Evolutionary conservation across 1,140 invertebrate species (phyloP).

Genomic region (Pristionchus pacificus): DNA sequence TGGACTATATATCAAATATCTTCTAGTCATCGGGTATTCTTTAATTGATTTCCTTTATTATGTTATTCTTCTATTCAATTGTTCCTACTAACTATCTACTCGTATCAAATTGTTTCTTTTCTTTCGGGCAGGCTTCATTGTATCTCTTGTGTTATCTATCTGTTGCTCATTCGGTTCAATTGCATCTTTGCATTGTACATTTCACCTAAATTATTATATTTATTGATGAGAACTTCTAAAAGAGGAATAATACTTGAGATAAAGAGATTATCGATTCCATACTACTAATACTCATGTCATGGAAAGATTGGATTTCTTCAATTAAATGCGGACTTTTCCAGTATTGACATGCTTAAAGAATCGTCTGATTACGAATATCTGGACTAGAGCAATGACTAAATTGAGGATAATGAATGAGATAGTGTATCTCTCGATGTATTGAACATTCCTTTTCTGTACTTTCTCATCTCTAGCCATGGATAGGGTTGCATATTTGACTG

Average conservation of each 20-base stretch:
- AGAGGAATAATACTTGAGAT: too few species aligned
- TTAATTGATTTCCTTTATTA: neutral
- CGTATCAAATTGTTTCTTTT: neutral
- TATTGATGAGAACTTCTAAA: neutral
- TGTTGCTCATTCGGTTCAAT: too few species aligned
- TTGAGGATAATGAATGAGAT: neutral
- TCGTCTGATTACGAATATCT: neutral
- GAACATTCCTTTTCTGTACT: neutral
- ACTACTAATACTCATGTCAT: too few species aligned
- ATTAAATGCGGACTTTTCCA: neutral
- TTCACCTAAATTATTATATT: too few species aligned
- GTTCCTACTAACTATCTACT: neutral
- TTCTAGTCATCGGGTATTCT: neutral
- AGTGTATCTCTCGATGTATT: neutral
- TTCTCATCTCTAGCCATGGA: neutral
- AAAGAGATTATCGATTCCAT: too few species aligned
- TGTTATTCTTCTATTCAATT: neutral
- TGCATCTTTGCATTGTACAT: too few species aligned
- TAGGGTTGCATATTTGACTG: neutral
- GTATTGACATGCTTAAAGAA: neutral
- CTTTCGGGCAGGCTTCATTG: neutral
- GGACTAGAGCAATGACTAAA: neutral
- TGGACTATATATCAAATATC: neutral
- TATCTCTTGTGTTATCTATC: too few species aligned
- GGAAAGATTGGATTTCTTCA: neutral